phyloP scores from a whole-genome alignment of 2,888 invertebrate species.

The Thecophora atra region DNA sequence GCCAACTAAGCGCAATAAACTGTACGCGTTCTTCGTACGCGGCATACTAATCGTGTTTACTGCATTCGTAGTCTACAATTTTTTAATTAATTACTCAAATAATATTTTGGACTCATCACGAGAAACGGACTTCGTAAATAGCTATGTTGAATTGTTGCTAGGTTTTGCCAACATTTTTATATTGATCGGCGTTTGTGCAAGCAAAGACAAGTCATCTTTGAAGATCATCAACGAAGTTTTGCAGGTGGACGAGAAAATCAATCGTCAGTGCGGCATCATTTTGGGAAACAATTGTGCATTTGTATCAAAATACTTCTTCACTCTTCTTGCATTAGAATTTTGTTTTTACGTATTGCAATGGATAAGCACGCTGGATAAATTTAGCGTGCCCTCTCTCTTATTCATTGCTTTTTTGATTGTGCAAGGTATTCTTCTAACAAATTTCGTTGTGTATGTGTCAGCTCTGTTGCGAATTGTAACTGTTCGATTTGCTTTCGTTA shows the following conservation, averaged over 20 bases:
- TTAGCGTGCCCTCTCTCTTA: conserved; percentile 6
- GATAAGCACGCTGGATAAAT: conserved; percentile 38
- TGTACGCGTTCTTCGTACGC: conserved; percentile 56
- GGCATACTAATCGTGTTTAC: conserved; percentile 53
- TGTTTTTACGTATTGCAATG: conserved; percentile 53
- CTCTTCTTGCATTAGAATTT: conserved; percentile 52
- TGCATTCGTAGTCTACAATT: conserved; percentile 56
- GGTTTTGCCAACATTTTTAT: conserved; percentile 55
- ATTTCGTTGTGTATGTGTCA: conserved; percentile 57
- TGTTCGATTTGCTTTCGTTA: conserved; percentile 58
- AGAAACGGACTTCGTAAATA: conserved; percentile 59
- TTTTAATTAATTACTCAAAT: conserved; percentile 42
- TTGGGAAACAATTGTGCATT: conserved; percentile 55
- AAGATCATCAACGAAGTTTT: conserved; percentile 59
- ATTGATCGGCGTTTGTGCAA: conserved; percentile 54
- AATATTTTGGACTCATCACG: conserved; percentile 49
- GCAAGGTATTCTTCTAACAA: conserved; percentile 52
- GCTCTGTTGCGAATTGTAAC: conserved; percentile 55
- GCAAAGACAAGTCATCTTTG: conserved; percentile 54
- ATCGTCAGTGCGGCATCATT: conserved; percentile 48
- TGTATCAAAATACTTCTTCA: conserved; percentile 50
- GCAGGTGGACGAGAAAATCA: conserved; percentile 57
- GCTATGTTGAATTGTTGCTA: conserved; percentile 59
- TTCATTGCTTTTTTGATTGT: conserved; percentile 52
- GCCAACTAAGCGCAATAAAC: conserved; percentile 53